Evolutionary conservation across 2,113 vertebrate genomes (phyloP).

Genomic region (Phyllostomus discolor): DNA sequence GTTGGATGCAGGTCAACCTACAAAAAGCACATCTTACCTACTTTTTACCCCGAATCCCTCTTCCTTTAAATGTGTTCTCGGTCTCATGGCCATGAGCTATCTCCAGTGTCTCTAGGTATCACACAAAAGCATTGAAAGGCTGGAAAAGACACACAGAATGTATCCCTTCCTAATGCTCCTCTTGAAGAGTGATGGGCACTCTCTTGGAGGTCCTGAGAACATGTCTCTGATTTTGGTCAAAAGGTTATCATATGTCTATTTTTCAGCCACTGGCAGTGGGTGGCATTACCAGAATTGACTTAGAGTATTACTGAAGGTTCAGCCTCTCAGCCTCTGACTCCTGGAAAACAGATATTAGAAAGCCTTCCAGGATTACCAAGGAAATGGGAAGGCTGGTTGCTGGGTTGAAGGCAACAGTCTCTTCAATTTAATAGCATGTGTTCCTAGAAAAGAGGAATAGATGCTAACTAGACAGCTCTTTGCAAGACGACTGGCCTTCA

Average conservation of each 20-base stretch:
- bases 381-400: not conserved
- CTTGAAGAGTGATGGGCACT: not conserved
- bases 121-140: not conserved
- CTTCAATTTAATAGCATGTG: not conserved
- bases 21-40: too few species aligned
- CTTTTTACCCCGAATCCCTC: not conserved
- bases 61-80: fast-evolving
- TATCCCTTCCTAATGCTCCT: not conserved
- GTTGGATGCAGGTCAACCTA: not conserved
- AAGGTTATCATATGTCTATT: not conserved
- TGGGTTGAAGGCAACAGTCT: not conserved
- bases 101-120: not conserved
- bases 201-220: not conserved
- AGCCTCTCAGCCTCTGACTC: not conserved
- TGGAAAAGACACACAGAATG: not conserved
- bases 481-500: not conserved
- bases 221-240: not conserved
- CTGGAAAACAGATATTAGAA: not conserved
- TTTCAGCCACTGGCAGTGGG: not conserved
- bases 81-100: fast-evolving
- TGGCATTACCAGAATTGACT: not conserved
- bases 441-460: not conserved
- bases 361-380: not conserved
- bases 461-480: not conserved
- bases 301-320: not conserved